Base-by-base conservation (phyloP, 2,888 invertebrate genomes). In the Dromius quadrimaculatus region DNA sequence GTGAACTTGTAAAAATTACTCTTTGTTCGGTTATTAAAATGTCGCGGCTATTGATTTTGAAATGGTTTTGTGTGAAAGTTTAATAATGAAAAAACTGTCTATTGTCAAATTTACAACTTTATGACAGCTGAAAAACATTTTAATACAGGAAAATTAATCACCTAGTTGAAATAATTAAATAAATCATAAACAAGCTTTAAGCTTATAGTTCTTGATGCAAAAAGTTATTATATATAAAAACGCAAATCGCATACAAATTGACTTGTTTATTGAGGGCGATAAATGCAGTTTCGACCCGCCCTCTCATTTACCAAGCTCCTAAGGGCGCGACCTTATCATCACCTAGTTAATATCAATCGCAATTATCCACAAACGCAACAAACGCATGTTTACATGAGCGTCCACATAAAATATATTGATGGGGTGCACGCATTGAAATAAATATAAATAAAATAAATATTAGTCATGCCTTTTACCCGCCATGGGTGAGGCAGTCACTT, bases 151-250 rank as follows among this genome's bases (percentile, higher is more conserved):
- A n/a, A n/a, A n/a, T n/a, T n/a, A n/a, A n/a, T n/a, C n/a, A n/a
- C n/a, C n/a, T n/a, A n/a, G n/a, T n/a, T n/a, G n/a, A n/a, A n/a
- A n/a, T n/a, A n/a, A n/a, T n/a, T n/a, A n/a, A n/a, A n/a, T n/a
- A n/a, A n/a, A n/a, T n/a, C n/a, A n/a, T n/a, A n/a, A n/a, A n/a
- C n/a, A n/a, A n/a, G n/a, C n/a, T n/a, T n/a, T n/a, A n/a, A n/a
- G n/a, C n/a, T n/a, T n/a, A n/a, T n/a, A n/a, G n/a, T n/a, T n/a
- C n/a, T n/a, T n/a, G n/a, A n/a, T n/a, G n/a, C n/a, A n/a, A n/a
- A n/a, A n/a, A n/a, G n/a, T n/a, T n/a, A n/a, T n/a, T n/a, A n/a
- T 43, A 43, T 36, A 64, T 36, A 64, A 64, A 64, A 64, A 47
- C 64, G 36, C 11, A 36, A 64, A 50, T 64, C 34, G 47, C 47